Conservation (phyloP, 2,797 vertebrate species). For the Microchirus variegatus region DNA sequence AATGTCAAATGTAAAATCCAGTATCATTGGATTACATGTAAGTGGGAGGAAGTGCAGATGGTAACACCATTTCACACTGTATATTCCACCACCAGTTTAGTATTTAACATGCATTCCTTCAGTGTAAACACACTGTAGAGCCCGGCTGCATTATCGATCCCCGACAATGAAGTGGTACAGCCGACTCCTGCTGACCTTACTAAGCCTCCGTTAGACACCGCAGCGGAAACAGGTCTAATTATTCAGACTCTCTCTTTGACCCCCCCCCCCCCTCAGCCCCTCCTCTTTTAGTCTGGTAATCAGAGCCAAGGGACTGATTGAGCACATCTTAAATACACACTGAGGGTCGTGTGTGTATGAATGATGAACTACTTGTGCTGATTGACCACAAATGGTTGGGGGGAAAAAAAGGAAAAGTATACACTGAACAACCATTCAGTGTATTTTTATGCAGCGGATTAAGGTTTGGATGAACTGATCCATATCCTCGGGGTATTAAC, state of each 20-base stretch:
- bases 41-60: not conserved
- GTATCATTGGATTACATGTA: no score
- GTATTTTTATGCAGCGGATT: slow-evolving; percentile 16
- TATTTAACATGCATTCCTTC: slow-evolving; percentile 6
- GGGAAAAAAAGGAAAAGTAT: slow-evolving; percentile 53
- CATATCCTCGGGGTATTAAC: not conserved
- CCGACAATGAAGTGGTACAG: slow-evolving; percentile 36
- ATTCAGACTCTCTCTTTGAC: slow-evolving; percentile 64
- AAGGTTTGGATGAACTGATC: slow-evolving; percentile 15
- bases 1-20: no score
- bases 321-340: slow-evolving; percentile 60
- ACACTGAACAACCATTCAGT: slow-evolving; percentile 3
- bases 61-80: not conserved
- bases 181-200: slow-evolving; percentile 38
- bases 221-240: slow-evolving; percentile 56
- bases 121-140: slow-evolving; percentile 11
- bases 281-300: slow-evolving; percentile 51
- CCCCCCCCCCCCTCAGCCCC: slow-evolving; percentile 2
- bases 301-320: slow-evolving; percentile 67
- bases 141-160: slow-evolving; percentile 51
- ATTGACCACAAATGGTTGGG: slow-evolving; percentile 35
- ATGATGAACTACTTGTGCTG: slow-evolving; percentile 57
- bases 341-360: slow-evolving; percentile 35
- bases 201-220: slow-evolving; percentile 42
- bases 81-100: not conserved